A percentile compares a stretch with the other conserved stretches of the same genome.
Conservation (phyloP, 2,113 vertebrate genomes). For the Cairina moschata region DNA sequence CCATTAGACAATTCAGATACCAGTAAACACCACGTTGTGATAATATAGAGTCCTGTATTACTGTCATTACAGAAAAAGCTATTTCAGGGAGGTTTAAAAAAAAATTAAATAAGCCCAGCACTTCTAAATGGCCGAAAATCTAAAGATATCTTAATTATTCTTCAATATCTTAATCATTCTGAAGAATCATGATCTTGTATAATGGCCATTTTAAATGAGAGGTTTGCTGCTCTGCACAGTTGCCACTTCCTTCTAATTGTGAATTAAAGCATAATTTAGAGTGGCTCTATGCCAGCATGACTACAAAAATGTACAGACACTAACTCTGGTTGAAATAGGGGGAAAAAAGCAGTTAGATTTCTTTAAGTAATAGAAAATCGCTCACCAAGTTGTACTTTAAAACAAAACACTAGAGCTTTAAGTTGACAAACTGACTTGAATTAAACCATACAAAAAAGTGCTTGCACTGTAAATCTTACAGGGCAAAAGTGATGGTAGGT, state of each 20-base stretch:
- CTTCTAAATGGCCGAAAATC: slow-evolving; percentile 40
- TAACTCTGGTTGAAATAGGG: neutral
- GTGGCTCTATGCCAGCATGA: slow-evolving; percentile 21
- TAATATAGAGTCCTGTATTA: slow-evolving; percentile 31
- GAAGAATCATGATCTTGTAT: slow-evolving; percentile 52
- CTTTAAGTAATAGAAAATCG: slow-evolving; percentile 39
- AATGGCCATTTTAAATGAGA: slow-evolving; percentile 67
- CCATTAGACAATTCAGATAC: slow-evolving; percentile 46
- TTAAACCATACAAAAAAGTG: slow-evolving; percentile 59
- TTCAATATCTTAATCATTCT: slow-evolving; percentile 66
- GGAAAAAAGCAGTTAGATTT: neutral
- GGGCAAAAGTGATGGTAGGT: slow-evolving; percentile 45
- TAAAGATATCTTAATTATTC: slow-evolving; percentile 60
- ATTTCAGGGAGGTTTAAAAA: slow-evolving; percentile 12
- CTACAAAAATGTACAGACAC: slow-evolving; percentile 59
- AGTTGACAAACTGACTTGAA: slow-evolving; percentile 55
- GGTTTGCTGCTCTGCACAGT: slow-evolving; percentile 60
- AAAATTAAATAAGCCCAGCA: slow-evolving; percentile 37
- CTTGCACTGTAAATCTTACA: slow-evolving; percentile 63
- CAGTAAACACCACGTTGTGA: slow-evolving; percentile 49
- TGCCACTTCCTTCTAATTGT: slow-evolving; percentile 71
- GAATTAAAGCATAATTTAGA: slow-evolving; percentile 70
- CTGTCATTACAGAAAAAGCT: slow-evolving; percentile 20
- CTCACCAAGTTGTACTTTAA: slow-evolving; percentile 26
- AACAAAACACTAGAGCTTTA: slow-evolving; percentile 48